phyloP scores from a whole-genome alignment of 2,797 vertebrate species.

The Phrynocephalus vlangalii region DNA sequence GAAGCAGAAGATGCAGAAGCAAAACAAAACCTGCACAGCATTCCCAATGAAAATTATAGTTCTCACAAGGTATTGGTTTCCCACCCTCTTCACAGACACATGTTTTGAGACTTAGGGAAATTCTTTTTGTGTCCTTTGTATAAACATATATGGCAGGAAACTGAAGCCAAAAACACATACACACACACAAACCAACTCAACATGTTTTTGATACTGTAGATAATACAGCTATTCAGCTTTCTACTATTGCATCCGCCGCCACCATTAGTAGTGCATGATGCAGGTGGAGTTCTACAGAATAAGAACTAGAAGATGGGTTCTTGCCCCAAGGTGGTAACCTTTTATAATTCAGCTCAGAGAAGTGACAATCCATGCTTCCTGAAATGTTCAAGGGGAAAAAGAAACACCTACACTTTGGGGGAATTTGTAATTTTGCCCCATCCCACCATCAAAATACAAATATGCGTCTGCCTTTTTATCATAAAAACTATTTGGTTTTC shows the following conservation, averaged over 20 bases:
- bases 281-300: neutral
- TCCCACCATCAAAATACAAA: slow-evolving; percentile 13
- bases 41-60: neutral
- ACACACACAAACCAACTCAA: neutral
- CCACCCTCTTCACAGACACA: neutral
- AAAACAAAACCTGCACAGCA: neutral
- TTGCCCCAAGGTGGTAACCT: neutral
- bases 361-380: neutral
- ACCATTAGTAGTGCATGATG: neutral
- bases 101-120: slow-evolving; percentile 1
- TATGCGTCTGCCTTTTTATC: slow-evolving; percentile 17
- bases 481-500: slow-evolving; percentile 23
- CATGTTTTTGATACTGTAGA: neutral
- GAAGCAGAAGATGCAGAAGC: neutral
- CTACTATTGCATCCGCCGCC: neutral
- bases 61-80: neutral
- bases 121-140: neutral
- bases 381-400: neutral
- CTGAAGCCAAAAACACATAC: neutral
- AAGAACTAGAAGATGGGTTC: neutral
- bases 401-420: neutral
- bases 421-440: neutral
- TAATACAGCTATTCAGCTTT: neutral
- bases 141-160: neutral
- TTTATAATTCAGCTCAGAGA: neutral